Evolutionary conservation across 1,140 invertebrate species (phyloP), one percentile per base, ranked within the genome.

Genomic region (Drosophila erecta): DNA sequence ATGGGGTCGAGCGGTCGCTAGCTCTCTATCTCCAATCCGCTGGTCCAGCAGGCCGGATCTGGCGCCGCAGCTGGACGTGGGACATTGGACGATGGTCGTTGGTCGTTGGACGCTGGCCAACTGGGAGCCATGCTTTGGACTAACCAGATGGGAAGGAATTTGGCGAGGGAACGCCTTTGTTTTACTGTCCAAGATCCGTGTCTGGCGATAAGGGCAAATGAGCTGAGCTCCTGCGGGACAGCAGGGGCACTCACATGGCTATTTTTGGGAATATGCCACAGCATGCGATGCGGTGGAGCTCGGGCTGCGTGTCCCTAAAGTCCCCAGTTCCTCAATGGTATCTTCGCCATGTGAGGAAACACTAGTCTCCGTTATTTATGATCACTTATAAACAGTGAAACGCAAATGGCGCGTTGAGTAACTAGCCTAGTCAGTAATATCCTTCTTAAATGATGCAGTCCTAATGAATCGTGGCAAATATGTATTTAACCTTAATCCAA

Each of bases 41-140:
- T 7, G 14, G 4, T 38, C 40, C 40, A 17, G 15, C 40, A 17
- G 41, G 61, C 44, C 17, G 15, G 17, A 46, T 30, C 27, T 8
- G 27, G 5, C 27, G 7, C 27, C 27, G 7, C 27, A 30, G 27
- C 27, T 30, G 27, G 27, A 30, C 27, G 8, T 10, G 30, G 27
- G 27, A 30, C 27, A 30, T 30, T 30, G 30, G 30, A 30, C 30
- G 30, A 30, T 22, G 22, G 22, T 2, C 22, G 53, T 14, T 27
- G n/a, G 27, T 27, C 41, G 15, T 10, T 35, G 57, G 64, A 11
- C 58, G 55, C 38, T 41, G 70, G 76, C 58, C 72, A 61, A 46
- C 51, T 56, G 78, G 72, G 72, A 81, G 72, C 59, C 55, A 75
- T 80, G 50, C 76, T 76, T 80, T 71, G 75, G 77, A 58, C 77